These are phyloP conservation scores for Eptesicus fuscus DNA, from an alignment of 2,113 vertebrate genomes.

Conservation along the genomic window DNA sequence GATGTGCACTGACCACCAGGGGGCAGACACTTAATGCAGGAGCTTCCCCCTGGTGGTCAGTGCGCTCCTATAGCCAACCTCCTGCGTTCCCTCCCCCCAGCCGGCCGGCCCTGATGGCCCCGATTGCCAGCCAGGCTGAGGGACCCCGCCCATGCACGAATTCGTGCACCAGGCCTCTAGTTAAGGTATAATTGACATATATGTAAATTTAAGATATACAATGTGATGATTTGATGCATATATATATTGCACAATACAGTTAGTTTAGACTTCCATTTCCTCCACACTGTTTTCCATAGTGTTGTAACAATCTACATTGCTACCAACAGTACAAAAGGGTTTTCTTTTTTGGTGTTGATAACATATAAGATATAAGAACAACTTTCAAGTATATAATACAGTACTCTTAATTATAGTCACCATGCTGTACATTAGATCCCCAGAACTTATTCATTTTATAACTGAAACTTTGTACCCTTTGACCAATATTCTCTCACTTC, in stretches of 20 bases:
- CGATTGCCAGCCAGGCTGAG: no score
- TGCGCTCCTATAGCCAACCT: no score
- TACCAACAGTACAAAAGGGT: no score
- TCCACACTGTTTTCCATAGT: neutral
- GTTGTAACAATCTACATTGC: no score
- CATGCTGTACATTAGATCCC: neutral
- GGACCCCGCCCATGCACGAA: no score
- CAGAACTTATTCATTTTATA: neutral
- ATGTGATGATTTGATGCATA: neutral
- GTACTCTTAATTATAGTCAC: neutral
- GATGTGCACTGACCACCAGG: no score
- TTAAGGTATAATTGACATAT: neutral
- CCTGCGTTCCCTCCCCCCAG: no score
- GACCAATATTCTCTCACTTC: neutral
- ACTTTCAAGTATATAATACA: neutral
- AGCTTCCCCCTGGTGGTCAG: no score
- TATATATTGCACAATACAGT: neutral
- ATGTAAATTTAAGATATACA: neutral
- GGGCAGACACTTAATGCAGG: no score
- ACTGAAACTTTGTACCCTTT: neutral
- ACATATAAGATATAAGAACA: neutral
- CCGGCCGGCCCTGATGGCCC: no score
- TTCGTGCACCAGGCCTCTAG: no score
- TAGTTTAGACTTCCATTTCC: neutral
- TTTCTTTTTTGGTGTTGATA: neutral